These are phyloP conservation scores for Bombyx huttoni DNA, from an alignment of 2,888 invertebrate genomes.

Conservation along the genomic window DNA sequence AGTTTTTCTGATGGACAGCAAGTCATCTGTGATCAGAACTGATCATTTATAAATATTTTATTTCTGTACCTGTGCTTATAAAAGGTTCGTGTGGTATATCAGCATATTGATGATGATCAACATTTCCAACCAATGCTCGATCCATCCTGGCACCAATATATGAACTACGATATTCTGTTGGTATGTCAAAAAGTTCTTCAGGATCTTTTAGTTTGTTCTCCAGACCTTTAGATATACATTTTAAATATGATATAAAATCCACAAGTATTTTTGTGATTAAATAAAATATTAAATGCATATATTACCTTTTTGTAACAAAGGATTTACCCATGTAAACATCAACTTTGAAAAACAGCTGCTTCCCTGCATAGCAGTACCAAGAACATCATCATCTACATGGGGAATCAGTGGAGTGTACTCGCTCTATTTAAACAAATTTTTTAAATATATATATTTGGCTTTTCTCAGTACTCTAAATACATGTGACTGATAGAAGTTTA, in stretches of 20 bases:
- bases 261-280: no score
- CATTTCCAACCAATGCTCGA: conserved; percentile 67
- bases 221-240: conserved; percentile 52
- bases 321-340: conserved; percentile 90
- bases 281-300: background rate
- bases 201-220: conserved; percentile 78
- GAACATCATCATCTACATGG: conserved; percentile 77
- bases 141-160: conserved; percentile 75
- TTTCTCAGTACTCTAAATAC: background rate
- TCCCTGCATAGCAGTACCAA: conserved; percentile 89
- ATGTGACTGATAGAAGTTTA: conserved; percentile 4
- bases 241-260: background rate
- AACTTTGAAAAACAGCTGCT: conserved; percentile 79
- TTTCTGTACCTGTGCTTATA: conserved; percentile 43
- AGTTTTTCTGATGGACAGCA: no score
- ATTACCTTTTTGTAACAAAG: conserved; percentile 83
- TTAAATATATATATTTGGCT: background rate
- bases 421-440: conserved; percentile 38
- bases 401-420: conserved; percentile 77
- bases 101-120: conserved; percentile 57
- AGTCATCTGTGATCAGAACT: no score
- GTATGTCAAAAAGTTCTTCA: conserved; percentile 89
- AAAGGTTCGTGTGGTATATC: conserved; percentile 64
- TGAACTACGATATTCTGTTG: conserved; percentile 74
- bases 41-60: background rate